Conservation (phyloP, 2,113 vertebrate species). For the Hemicordylus capensis region DNA sequence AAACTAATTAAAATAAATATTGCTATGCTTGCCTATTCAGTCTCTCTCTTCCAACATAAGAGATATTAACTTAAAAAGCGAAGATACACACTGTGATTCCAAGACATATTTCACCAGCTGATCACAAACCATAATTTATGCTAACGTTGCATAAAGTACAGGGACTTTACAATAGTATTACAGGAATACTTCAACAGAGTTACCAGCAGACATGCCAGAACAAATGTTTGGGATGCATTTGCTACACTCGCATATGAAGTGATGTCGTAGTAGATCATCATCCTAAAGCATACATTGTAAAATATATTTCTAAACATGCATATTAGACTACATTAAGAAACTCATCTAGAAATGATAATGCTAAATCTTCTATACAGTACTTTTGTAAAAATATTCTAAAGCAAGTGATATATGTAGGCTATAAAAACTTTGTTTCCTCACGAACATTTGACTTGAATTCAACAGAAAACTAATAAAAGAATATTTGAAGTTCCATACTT, state of each 20-base stretch:
- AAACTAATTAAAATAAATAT: neutral
- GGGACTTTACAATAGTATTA: neutral
- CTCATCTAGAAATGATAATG: neutral
- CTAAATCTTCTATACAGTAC: neutral
- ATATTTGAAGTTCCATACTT: neutral
- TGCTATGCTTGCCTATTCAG: neutral
- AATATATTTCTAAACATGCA: neutral
- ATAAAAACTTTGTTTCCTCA: too few relatives aligned
- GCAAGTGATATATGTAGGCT: neutral
- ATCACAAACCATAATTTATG: neutral
- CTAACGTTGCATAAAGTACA: neutral
- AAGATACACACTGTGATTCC: neutral
- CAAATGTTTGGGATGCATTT: neutral
- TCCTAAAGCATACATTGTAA: neutral
- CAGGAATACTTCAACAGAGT: neutral
- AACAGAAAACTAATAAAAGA: neutral
- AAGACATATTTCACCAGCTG: neutral
- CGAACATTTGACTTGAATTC: neutral
- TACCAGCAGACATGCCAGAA: neutral
- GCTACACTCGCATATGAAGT: neutral
- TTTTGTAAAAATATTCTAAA: neutral
- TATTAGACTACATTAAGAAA: neutral
- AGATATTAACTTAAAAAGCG: neutral
- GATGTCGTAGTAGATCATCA: neutral
- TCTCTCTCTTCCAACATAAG: neutral